Evolutionary conservation across 2,888 invertebrate genomes (phyloP), one percentile per base, ranked within the genome.

Genomic region (Plagodis dolabraria): DNA sequence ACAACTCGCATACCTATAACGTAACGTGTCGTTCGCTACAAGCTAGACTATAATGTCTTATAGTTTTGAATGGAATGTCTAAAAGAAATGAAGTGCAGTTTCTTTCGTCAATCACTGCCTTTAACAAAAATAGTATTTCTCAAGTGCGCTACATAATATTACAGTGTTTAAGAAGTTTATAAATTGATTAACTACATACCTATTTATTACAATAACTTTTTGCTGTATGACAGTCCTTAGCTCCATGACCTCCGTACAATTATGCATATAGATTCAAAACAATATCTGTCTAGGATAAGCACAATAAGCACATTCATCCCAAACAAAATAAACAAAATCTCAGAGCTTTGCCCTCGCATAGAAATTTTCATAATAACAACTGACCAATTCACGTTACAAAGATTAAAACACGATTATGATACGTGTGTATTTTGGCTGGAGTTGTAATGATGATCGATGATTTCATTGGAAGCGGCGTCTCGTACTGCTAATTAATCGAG

Each of bases 401-500:
- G 60, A 69, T 71, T 68, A 68, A 58, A 64, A 67, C 67, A 64
- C 57, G 53, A 60, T 67, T 66, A 56, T 64, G 65, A 70, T 54
- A 50, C 36, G 42, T 58, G 57, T 71, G 49, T 72, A 68, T 72
- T 75, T 74, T 78, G 76, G 77, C 79, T 69, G 67, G 71, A 70
- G 65, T 60, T 52, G 56, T 72, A 78, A 77, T 75, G 76, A 76
- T 77, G 76, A 79, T 74, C 68, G 73, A 80, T 80, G 75, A 72
- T 77, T 77, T 76, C 68, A 82, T 79, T 71, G 57, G 72, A 67
- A 60, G 63, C 68, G 72, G 63, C 68, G 72, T 76, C 68, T 74
- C 75, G 69, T 67, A 63, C 70, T 76, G 68, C 71, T 78, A 79
- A 85, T 83, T 83, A 80, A 81, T 78, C 72, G 75, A 74, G 74